phyloP scores from a whole-genome alignment of 2,113 vertebrate genomes.

The Pterocles gutturalis region DNA sequence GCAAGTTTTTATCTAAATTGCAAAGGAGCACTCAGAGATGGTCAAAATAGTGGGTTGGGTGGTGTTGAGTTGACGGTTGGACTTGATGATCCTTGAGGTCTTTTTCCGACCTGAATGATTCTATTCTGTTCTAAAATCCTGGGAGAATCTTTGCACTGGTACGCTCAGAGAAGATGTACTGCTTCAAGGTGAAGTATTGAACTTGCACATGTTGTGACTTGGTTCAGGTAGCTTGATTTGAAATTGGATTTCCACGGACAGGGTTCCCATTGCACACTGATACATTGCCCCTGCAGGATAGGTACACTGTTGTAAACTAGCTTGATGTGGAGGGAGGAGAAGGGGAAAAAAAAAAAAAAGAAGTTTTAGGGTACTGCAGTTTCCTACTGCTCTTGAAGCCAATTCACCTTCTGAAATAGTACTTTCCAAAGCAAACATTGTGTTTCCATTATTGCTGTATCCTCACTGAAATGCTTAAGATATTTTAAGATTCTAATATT shows the following conservation, averaged over 20 bases:
- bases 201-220: neutral
- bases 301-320: neutral
- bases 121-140: neutral
- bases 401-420: neutral
- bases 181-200: neutral
- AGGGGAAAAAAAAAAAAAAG: neutral
- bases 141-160: neutral
- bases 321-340: neutral
- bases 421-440: neutral
- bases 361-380: neutral
- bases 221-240: neutral
- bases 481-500: neutral
- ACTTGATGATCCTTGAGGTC: too few species aligned
- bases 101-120: too few species aligned
- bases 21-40: neutral
- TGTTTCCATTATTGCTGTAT: neutral
- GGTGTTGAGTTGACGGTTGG: too few species aligned
- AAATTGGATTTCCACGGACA: neutral
- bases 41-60: neutral
- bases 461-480: neutral
- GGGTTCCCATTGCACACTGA: rapidly evolving
- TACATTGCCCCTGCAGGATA: neutral
- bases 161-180: neutral
- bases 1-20: neutral
- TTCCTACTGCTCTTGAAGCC: neutral